phyloP scores from a whole-genome alignment of 2,888 invertebrate genomes.

The Pemphredon lugubris region DNA sequence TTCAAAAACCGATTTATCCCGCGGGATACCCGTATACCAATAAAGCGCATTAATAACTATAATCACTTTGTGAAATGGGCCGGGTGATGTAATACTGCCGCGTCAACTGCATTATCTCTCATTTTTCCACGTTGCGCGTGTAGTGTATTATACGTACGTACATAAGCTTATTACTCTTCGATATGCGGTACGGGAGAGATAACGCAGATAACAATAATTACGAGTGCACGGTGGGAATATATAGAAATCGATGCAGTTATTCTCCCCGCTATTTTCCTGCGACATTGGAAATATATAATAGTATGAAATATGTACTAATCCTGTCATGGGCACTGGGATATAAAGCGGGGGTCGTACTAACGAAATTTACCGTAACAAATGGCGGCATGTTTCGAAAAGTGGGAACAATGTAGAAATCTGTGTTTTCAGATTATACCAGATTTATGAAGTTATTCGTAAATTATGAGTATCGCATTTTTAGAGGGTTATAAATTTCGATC shows the following conservation, averaged over 20 bases:
- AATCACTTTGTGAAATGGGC: constrained; percentile 38
- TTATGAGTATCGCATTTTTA: too few relatives aligned
- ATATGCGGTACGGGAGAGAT: constrained; percentile 16
- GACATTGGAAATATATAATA: constrained; percentile 1
- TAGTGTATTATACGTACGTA: too few relatives aligned
- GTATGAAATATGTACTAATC: neutral
- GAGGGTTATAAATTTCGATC: too few relatives aligned
- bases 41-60: constrained; percentile 57
- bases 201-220: constrained; percentile 37
- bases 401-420: too few relatives aligned
- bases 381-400: too few relatives aligned
- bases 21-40: constrained; percentile 25
- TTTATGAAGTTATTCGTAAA: too few relatives aligned
- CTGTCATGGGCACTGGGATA: too few relatives aligned
- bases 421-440: too few relatives aligned
- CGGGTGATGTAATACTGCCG: constrained; percentile 10
- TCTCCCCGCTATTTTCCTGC: constrained; percentile 37
- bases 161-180: constrained; percentile 21
- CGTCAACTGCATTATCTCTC: constrained; percentile 42
- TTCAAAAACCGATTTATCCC: constrained; percentile 19
- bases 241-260: constrained; percentile 35
- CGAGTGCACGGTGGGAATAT: constrained; percentile 12
- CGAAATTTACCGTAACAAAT: neutral
- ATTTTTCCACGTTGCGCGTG: constrained; percentile 22
- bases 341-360: too few relatives aligned